Evolutionary conservation across 1,140 invertebrate species (phyloP).

Genomic region (Paraescarpia echinospica): DNA sequence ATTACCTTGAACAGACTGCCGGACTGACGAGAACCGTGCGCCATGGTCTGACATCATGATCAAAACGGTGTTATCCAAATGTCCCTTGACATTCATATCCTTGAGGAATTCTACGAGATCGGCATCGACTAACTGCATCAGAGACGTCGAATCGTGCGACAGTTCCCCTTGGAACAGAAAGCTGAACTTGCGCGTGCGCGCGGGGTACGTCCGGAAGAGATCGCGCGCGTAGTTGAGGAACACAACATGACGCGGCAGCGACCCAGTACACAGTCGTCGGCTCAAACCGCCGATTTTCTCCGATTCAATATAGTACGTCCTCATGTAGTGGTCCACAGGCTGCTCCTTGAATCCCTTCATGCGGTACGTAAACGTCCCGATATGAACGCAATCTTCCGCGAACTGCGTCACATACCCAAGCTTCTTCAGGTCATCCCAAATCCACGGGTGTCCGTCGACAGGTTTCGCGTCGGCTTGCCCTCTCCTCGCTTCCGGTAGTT

Average conservation of each 20-base stretch:
- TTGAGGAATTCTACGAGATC: constrained; percentile 34
- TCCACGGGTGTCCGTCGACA: constrained; percentile 74
- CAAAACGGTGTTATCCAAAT: constrained; percentile 40
- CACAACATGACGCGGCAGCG: constrained; percentile 73
- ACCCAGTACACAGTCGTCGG: constrained; percentile 70
- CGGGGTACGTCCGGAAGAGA: constrained; percentile 48
- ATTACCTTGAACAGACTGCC: constrained; percentile 70
- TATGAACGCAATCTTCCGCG: constrained; percentile 80
- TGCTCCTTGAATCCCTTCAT: constrained; percentile 82
- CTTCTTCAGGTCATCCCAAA: constrained; percentile 56
- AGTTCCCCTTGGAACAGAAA: constrained; percentile 30
- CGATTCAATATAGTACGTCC: constrained; percentile 69
- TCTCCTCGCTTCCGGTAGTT: constrained; percentile 82
- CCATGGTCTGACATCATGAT: constrained; percentile 48
- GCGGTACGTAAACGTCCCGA: constrained; percentile 84
- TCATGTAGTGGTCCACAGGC: constrained; percentile 89
- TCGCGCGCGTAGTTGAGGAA: constrained; percentile 70
- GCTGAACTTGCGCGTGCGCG: constrained; percentile 18
- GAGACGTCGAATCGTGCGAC: constrained; percentile 38
- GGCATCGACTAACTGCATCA: constrained; percentile 58
- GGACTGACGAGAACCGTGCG: constrained; percentile 36
- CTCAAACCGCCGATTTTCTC: constrained; percentile 37
- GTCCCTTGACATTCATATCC: constrained; percentile 31
- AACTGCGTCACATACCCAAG: constrained; percentile 70
- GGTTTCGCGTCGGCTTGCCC: constrained; percentile 67